Conservation (phyloP, 1,140 invertebrate genomes). For the Latrodectus geometricus region DNA sequence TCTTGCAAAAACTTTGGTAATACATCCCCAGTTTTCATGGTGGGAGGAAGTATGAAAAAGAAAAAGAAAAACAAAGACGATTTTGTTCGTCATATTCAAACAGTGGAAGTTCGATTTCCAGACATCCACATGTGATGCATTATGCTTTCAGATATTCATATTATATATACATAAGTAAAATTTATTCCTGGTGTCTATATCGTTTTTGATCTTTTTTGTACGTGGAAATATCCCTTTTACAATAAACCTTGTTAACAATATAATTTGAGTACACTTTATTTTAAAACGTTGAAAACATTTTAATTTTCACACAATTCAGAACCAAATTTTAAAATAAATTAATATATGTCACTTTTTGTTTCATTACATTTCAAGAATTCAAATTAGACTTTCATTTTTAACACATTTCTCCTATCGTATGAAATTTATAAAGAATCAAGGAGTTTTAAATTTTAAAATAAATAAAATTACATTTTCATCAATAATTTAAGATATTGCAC, state of each 20-base stretch:
- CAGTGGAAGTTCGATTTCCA: slow-evolving; percentile 55
- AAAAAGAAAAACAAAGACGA: slow-evolving; percentile 54
- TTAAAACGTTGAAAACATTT: too few relatives aligned
- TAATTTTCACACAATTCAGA: too few relatives aligned
- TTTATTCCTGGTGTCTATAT: slow-evolving; percentile 44
- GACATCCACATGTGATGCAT: slow-evolving; percentile 54
- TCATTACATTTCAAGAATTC: too few relatives aligned
- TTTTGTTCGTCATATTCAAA: slow-evolving; percentile 46
- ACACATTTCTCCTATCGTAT: too few relatives aligned
- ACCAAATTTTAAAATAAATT: too few relatives aligned
- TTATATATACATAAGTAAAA: not conserved
- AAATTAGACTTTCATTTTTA: too few relatives aligned
- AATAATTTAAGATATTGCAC: too few relatives aligned
- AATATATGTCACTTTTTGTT: too few relatives aligned
- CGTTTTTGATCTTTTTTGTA: slow-evolving; percentile 50
- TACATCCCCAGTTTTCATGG: slow-evolving; percentile 42
- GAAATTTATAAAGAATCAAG: too few relatives aligned
- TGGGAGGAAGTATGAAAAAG: slow-evolving; percentile 31
- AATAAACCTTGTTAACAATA: slow-evolving; percentile 35
- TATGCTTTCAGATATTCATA: not conserved
- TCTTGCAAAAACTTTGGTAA: slow-evolving; percentile 37
- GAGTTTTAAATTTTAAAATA: too few relatives aligned
- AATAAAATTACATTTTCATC: too few relatives aligned
- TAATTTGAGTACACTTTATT: too few relatives aligned
- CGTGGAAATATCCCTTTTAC: slow-evolving; percentile 48